Base-by-base conservation (phyloP, 1,140 invertebrate species). In the Brachionus rubens region DNA sequence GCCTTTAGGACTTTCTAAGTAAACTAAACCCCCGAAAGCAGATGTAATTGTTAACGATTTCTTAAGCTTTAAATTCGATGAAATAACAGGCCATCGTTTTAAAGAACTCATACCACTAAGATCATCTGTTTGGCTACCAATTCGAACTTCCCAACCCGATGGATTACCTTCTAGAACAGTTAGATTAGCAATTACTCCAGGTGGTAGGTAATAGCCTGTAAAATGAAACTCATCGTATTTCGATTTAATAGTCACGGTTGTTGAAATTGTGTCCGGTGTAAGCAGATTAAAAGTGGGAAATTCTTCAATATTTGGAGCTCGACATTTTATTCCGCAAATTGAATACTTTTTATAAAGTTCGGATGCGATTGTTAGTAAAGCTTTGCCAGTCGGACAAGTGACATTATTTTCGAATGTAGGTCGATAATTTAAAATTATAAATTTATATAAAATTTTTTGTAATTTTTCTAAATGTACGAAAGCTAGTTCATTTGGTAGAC, bases 231-330 rank as follows among this genome's bases (percentile, higher is more conserved):
- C 68, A 36, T 72, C 33, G 24, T 40, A 50, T 50, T 48, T 54
- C 19, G 68, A 48, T 33, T 72, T 72, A 19, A 72, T 30, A 16
- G 10, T 26, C 12, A 72, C 4, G 40, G 30, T 50, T 14, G 50
- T 14, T 50, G 68, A 50, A 0, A 50, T 5, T 30, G 46, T 33
- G 14, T 72, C 40, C 7, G 68, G 50, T 33, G 12, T 30, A 0
- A 43, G 10, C 16, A 43, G 40, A 24, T n/a, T 43, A 43, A 21
- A 43, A 48, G 46, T 41, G 7, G 68, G 68, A 50, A 72, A 72
- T 26, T 72, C 68, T 48, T 72, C 68, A 28, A 72, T 72, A 41
- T 48, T 48, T 40, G 68, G 68, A 0, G 68, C 68, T 50, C 46
- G 30, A 33, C 28, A 36, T 1, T 40, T 26, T 5, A 70, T 70